Conservation (phyloP, 2,888 invertebrate genomes). For the Amorpha juglandis region DNA sequence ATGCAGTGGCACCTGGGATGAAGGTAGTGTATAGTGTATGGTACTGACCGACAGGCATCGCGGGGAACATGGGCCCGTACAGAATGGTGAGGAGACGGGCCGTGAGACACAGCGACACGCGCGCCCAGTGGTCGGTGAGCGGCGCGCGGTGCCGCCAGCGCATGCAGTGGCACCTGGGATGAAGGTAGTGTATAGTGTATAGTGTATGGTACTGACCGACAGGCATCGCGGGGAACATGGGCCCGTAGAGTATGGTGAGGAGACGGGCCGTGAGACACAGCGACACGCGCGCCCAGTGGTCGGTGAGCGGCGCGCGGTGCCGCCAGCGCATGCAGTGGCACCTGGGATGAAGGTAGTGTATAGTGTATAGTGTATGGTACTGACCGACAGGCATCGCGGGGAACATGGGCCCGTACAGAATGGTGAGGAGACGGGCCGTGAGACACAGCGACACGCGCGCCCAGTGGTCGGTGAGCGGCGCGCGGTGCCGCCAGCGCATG, state of each 20-base stretch:
- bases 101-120: slow-evolving; percentile 95
- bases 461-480: slow-evolving; percentile 97
- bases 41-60: slow-evolving; percentile 89
- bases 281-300: slow-evolving; percentile 98
- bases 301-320: slow-evolving; percentile 95
- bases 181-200: no score
- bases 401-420: slow-evolving; percentile 95
- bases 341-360: no score
- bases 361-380: no score
- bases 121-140: slow-evolving; percentile 97
- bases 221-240: slow-evolving; percentile 91
- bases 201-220: slow-evolving; percentile 88
- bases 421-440: slow-evolving; percentile 91
- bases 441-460: slow-evolving; percentile 95
- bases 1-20: slow-evolving; percentile 91
- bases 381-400: slow-evolving; percentile 91
- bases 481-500: slow-evolving; percentile 96
- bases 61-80: slow-evolving; percentile 94
- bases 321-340: slow-evolving; percentile 97
- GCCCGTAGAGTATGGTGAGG: slow-evolving; percentile 94
- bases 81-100: slow-evolving; percentile 92
- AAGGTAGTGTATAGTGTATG: no score
- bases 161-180: no score
- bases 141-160: slow-evolving; percentile 97
- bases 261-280: slow-evolving; percentile 93